These are phyloP conservation scores for Augochlorella aurata DNA, from an alignment of 2,888 invertebrate genomes.

Conservation along the genomic window DNA sequence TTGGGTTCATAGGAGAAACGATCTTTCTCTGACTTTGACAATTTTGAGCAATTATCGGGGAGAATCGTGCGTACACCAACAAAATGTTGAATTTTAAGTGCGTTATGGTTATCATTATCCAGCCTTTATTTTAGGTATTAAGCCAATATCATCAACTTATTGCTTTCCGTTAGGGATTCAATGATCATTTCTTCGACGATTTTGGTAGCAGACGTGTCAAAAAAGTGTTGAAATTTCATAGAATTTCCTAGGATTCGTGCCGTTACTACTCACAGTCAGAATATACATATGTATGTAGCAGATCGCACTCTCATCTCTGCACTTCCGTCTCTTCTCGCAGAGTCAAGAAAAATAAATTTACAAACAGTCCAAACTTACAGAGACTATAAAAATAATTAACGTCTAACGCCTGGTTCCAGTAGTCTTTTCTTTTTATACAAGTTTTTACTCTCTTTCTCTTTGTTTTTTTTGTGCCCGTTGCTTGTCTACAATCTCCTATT, in stretches of 20 bases:
- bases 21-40: slow-evolving; percentile 12
- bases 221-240: background rate
- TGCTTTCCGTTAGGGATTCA: background rate
- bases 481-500: slow-evolving; percentile 35
- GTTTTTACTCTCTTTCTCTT: slow-evolving; percentile 50
- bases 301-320: slow-evolving; percentile 21
- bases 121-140: background rate
- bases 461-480: slow-evolving; percentile 47
- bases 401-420: slow-evolving; percentile 53
- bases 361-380: slow-evolving; percentile 47
- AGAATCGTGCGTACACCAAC: slow-evolving; percentile 23
- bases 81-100: background rate
- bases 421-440: slow-evolving; percentile 51
- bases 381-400: slow-evolving; percentile 67
- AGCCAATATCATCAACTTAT: background rate
- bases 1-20: slow-evolving; percentile 61
- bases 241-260: background rate
- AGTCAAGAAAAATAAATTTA: slow-evolving; percentile 50
- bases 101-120: background rate
- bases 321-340: background rate
- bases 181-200: background rate
- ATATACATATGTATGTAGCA: slow-evolving; percentile 20
- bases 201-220: background rate
- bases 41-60: slow-evolving; percentile 45
- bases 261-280: background rate